Evolutionary conservation across 2,113 vertebrate genomes (phyloP), one percentile per base, ranked within the genome.

Genomic region (Rhagologus leucostigma): DNA sequence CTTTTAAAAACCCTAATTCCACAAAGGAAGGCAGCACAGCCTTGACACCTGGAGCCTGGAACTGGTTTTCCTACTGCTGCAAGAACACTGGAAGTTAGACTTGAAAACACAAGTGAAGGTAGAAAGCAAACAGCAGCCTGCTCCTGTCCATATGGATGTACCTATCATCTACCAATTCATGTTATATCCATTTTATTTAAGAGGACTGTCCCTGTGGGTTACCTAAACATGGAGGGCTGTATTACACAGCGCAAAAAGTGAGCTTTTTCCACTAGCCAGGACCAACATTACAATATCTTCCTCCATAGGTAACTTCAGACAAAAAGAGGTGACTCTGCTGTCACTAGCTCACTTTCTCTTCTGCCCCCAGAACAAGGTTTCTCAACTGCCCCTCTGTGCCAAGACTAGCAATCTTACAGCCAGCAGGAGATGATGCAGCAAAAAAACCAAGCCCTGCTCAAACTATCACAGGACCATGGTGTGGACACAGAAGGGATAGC

Each of bases 401-500:
- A 88, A 42, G 21, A 71, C 57, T 5, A 64, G 65, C 52, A 69
- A 65, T 42, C 27, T 39, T 13, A 76, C 5, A 63, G 35, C 22
- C 42, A 52, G n/a, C 1, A 1, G 22, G n/a, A 79, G 37, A 57
- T 1, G 8, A 79, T 10, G 15, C 8, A 80, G 76, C 26, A 68
- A 42, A 73, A 95, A 93, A 71, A 46, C 4, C 39, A 78, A 76
- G 41, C 29, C 55, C 32, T 86, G 9, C 18, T 76, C 73, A 82
- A 52, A 27, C 29, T 67, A 32, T 18, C 42, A n/a, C 4, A 4
- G 2, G 19, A 53, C 9, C 37, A 19, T 3, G 5, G 39, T 7
- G 59, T 0, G 3, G 55, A 57, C 46, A 42, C 16, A 50, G 63
- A 73, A 84, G 37, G 18, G 47, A 55, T 1, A 76, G 33, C 0